Conservation (phyloP, 2,113 vertebrate species). For the Kryptolebias marmoratus region DNA sequence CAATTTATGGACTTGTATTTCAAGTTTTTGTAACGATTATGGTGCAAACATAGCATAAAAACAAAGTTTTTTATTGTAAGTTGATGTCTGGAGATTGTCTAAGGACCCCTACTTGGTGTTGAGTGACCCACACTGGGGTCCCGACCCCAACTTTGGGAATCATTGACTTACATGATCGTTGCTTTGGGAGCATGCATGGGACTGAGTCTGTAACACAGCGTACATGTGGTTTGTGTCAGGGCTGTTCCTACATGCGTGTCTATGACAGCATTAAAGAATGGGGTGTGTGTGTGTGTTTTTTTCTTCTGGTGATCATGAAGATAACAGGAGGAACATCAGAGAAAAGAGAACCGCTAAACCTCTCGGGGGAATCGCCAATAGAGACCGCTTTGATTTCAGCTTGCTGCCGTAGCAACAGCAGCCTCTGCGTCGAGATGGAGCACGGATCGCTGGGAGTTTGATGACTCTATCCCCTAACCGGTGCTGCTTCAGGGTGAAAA, state of each 20-base stretch:
- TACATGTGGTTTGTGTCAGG: not conserved
- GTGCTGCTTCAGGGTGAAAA: constrained; percentile 30
- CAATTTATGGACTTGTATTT: too few species aligned
- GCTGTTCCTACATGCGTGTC: constrained; percentile 9
- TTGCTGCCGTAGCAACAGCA: constrained; percentile 74
- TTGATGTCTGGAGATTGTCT: too few species aligned
- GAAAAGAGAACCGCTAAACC: constrained; percentile 53
- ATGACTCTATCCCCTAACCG: constrained; percentile 61
- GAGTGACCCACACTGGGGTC: too few species aligned
- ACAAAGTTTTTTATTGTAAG: too few species aligned
- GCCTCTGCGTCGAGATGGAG: constrained; percentile 52
- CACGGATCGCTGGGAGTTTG: constrained; percentile 60
- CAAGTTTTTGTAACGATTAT: too few species aligned
- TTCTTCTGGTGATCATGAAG: constrained; percentile 47
- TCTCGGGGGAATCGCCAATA: constrained; percentile 53
- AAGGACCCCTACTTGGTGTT: too few species aligned
- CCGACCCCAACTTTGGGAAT: too few species aligned
- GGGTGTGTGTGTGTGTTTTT: constrained; percentile 9
- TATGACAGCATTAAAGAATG: constrained; percentile 15
- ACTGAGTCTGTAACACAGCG: not conserved
- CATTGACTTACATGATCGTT: constrained; percentile 35
- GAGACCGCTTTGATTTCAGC: constrained; percentile 71
- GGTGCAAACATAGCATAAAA: too few species aligned
- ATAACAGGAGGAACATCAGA: constrained; percentile 69
- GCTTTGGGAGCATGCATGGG: constrained; percentile 10